Evolutionary conservation across 2,888 invertebrate species (phyloP).

Genomic region (Merodon equestris): DNA sequence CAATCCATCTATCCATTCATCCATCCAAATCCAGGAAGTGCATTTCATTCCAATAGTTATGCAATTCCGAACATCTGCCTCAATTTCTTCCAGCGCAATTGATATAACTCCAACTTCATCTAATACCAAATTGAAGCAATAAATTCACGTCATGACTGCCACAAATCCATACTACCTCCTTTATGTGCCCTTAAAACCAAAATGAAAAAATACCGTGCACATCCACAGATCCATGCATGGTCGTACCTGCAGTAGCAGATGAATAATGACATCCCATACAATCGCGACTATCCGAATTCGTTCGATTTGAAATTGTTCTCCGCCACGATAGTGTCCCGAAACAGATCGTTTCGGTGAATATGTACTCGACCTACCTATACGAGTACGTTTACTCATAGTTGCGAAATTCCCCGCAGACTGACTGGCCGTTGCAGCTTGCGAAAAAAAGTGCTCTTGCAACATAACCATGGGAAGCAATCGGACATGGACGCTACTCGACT

Average conservation of each 20-base stretch:
- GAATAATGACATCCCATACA: conserved; percentile 22
- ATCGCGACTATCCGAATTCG: conserved; percentile 36
- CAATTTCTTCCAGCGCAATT: conserved; percentile 48
- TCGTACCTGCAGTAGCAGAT: not conserved
- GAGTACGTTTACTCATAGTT: conserved; percentile 14
- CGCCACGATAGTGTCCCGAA: conserved; percentile 32
- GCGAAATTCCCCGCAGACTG: conserved; percentile 46
- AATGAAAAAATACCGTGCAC: no score
- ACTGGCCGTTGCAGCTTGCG: conserved; percentile 31
- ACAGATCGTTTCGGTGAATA: conserved; percentile 40
- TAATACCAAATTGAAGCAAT: conserved; percentile 43
- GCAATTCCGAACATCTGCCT: conserved; percentile 59
- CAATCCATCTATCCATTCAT: not conserved
- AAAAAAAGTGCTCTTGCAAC: conserved; percentile 39
- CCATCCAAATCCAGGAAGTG: conserved; percentile 38
- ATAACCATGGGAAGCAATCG: conserved; percentile 61
- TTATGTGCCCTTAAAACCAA: conserved; percentile 24
- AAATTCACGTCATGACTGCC: conserved; percentile 40
- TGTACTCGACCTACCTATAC: not conserved
- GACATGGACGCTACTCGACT: conserved; percentile 49
- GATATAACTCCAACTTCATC: conserved; percentile 30
- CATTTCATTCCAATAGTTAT: conserved; percentile 30
- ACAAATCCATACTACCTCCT: conserved; percentile 6
- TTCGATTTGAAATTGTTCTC: conserved; percentile 32
- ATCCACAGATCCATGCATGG: no score